phyloP scores from a whole-genome alignment of 2,888 invertebrate genomes.

The Stramonita haemastoma region DNA sequence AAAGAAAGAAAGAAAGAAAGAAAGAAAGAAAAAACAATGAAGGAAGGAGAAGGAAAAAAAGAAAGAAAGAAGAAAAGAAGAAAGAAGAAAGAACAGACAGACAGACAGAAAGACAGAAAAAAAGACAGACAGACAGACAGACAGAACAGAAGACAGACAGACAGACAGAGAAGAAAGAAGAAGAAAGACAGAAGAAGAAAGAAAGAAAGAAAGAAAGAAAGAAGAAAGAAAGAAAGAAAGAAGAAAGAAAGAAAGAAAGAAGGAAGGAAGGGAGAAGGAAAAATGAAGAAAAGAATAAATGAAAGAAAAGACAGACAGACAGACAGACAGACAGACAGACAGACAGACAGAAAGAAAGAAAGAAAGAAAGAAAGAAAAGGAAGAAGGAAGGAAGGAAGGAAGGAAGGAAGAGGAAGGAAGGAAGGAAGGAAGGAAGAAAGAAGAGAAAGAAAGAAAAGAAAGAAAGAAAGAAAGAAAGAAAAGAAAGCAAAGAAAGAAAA shows the following conservation, averaged over 20 bases:
- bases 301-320: too few relatives aligned
- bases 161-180: not conserved
- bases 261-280: not conserved
- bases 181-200: not conserved
- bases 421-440: too few relatives aligned
- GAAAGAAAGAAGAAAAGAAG: not conserved
- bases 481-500: too few relatives aligned
- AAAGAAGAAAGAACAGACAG: not conserved
- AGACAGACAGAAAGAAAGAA: too few relatives aligned
- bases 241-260: not conserved
- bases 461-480: too few relatives aligned
- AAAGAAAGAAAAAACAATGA: not conserved
- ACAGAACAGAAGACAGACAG: not conserved
- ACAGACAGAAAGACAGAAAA: not conserved
- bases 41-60: not conserved
- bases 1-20: not conserved
- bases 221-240: not conserved
- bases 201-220: not conserved
- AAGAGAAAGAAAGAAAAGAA: too few relatives aligned
- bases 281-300: not conserved
- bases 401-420: too few relatives aligned
- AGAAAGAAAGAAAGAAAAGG: too few relatives aligned
- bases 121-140: not conserved
- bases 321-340: too few relatives aligned
- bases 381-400: too few relatives aligned